Conservation (phyloP, 2,113 vertebrate species). For the Rhinolophus ferrumequinum region DNA sequence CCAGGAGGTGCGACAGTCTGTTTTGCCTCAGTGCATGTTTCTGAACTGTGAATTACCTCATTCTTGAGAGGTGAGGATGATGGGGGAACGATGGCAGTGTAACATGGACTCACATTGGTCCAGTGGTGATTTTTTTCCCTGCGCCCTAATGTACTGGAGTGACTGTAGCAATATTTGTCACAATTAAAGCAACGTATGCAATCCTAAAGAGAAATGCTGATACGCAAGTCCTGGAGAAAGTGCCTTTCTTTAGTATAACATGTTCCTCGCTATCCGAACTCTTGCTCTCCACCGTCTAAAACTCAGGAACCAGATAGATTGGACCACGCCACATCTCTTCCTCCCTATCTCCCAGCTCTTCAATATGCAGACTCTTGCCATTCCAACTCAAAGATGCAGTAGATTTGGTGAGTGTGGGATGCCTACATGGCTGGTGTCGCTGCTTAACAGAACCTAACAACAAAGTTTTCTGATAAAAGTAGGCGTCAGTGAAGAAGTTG, state of each 20-base stretch:
- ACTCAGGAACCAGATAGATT: neutral
- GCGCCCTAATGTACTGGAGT: neutral
- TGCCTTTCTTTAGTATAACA: neutral
- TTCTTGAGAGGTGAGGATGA: neutral
- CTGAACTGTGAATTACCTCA: neutral
- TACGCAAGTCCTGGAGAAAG: neutral
- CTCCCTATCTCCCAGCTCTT: neutral
- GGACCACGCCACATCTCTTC: neutral
- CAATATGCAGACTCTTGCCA: neutral
- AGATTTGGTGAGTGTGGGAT: neutral
- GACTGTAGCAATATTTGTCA: neutral
- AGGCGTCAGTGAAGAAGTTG: neutral
- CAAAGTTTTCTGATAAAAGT: neutral
- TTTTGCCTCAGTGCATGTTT: neutral
- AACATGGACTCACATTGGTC: neutral
- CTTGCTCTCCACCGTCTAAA: neutral
- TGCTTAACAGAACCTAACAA: neutral
- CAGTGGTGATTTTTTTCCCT: neutral
- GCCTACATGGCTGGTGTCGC: neutral
- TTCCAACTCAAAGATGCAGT: neutral
- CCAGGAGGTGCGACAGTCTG: neutral
- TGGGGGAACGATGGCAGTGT: accelerated
- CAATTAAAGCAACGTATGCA: neutral
- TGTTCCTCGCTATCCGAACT: neutral
- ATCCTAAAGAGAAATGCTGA: neutral